These are phyloP conservation scores for Istiophorus platypterus DNA, from an alignment of 2,113 vertebrate genomes.

Conservation along the genomic window DNA sequence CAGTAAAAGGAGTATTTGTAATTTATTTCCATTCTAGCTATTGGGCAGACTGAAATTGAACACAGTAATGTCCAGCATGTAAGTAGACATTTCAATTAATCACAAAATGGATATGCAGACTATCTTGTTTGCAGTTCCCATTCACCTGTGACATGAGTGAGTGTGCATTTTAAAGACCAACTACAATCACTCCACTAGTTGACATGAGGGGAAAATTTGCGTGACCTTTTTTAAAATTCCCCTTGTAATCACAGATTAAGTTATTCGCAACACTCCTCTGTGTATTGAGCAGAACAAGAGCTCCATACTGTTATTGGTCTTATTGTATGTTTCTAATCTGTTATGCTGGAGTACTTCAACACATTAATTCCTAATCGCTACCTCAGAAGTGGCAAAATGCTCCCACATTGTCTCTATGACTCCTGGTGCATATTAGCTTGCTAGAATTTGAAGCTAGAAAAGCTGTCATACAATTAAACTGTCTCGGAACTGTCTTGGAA, in stretches of 20 bases:
- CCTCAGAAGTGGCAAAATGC: background rate
- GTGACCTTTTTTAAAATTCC: slow-evolving; percentile 32
- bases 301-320: background rate
- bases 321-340: slow-evolving; percentile 18
- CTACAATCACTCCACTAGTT: slow-evolving; percentile 5
- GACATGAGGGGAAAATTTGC: slow-evolving; percentile 34
- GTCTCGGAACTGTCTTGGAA: background rate
- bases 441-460: background rate
- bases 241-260: slow-evolving; percentile 55
- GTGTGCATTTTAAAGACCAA: slow-evolving; percentile 33
- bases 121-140: background rate
- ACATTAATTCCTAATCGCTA: slow-evolving; percentile 31
- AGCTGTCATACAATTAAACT: background rate
- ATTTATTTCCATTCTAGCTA: background rate
- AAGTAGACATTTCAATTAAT: background rate
- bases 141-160: background rate
- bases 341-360: background rate
- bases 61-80: background rate
- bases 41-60: background rate
- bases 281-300: slow-evolving; percentile 36
- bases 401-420: background rate
- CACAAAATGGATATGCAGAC: background rate
- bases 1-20: too few relatives aligned
- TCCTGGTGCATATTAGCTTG: slow-evolving; percentile 7
- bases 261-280: slow-evolving; percentile 50